A percentile compares a stretch with the other conserved stretches of the same genome.
phyloP scores from a whole-genome alignment of 1,140 invertebrate species.

The Bathynomus jamesi region DNA sequence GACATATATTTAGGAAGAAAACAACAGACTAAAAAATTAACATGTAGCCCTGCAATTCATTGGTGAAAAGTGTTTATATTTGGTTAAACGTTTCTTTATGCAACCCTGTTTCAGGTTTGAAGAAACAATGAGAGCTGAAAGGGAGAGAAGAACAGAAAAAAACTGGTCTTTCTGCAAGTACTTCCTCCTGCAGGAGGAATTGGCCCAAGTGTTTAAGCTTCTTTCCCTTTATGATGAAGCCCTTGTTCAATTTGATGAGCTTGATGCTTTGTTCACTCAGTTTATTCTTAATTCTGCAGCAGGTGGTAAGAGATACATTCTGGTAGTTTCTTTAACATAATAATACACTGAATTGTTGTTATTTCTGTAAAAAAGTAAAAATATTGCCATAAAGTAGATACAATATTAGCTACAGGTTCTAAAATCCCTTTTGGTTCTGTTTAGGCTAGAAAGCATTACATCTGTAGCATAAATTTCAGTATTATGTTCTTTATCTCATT shows the following conservation, averaged over 20 bases:
- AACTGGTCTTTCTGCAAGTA: slow-evolving; percentile 93
- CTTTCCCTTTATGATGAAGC: slow-evolving; percentile 88
- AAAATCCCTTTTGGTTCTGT: no score
- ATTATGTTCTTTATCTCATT: no score
- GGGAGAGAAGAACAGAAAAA: slow-evolving; percentile 60
- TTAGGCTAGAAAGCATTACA: no score
- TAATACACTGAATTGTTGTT: no score
- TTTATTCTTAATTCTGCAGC: slow-evolving; percentile 86
- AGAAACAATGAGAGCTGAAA: slow-evolving; percentile 77
- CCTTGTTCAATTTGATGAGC: slow-evolving; percentile 91
- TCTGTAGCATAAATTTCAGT: no score
- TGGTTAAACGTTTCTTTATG: no score
- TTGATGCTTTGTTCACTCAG: slow-evolving; percentile 93
- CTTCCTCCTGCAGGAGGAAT: slow-evolving; percentile 68
- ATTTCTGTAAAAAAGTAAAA: no score
- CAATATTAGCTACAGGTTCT: no score
- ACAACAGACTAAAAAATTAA: no score
- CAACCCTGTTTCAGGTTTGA: slow-evolving; percentile 81
- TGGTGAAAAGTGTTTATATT: background rate
- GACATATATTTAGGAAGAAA: no score
- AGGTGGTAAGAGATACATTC: slow-evolving; percentile 53
- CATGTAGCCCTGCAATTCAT: no score
- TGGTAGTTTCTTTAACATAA: slow-evolving; percentile 1
- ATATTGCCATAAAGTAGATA: no score
- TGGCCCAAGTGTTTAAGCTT: slow-evolving; percentile 91